A percentile compares a stretch with the other conserved stretches of the same genome.
Evolutionary conservation across 2,888 invertebrate species (phyloP).

Genomic region (Ectemnius continuus): DNA sequence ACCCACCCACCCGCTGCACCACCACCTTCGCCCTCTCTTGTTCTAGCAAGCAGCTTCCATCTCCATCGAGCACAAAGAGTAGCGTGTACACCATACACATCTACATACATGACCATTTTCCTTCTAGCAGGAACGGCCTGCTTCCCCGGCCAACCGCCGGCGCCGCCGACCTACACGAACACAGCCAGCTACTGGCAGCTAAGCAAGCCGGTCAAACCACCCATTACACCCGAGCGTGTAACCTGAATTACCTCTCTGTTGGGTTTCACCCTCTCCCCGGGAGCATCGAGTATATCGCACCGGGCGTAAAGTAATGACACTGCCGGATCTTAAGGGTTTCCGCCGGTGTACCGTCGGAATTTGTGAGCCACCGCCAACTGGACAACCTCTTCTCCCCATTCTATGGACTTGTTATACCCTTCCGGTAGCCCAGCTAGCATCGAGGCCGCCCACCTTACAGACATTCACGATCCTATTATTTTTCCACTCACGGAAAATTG

Average conservation of each 20-base stretch:
- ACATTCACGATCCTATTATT: no score
- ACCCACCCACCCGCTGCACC: slow-evolving; percentile 24
- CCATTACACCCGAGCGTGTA: slow-evolving; percentile 62
- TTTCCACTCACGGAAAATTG: no score
- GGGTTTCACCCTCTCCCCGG: slow-evolving; percentile 38
- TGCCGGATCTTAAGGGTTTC: slow-evolving; percentile 46
- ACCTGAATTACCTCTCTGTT: slow-evolving; percentile 61
- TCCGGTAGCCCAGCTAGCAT: no score
- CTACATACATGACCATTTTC: slow-evolving; percentile 40
- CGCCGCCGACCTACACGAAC: slow-evolving; percentile 45
- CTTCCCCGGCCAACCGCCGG: slow-evolving; percentile 29
- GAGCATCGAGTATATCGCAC: slow-evolving; percentile 40
- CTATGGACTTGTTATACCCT: no score
- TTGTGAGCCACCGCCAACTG: slow-evolving; percentile 16
- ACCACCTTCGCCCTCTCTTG: slow-evolving; percentile 43
- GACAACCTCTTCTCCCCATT: slow-evolving; percentile 4
- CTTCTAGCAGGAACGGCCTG: slow-evolving; percentile 36
- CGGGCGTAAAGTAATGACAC: slow-evolving; percentile 51
- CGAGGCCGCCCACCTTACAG: no score
- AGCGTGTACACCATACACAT: not conserved
- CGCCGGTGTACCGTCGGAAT: slow-evolving; percentile 27
- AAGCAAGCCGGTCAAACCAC: slow-evolving; percentile 58
- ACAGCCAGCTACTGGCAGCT: slow-evolving; percentile 37
- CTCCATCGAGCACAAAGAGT: not conserved
- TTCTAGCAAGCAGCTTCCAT: slow-evolving; percentile 11